Evolutionary conservation across 1,140 invertebrate genomes (phyloP), one percentile per base, ranked within the genome.

Genomic region (Polypedilum vanderplanki): DNA sequence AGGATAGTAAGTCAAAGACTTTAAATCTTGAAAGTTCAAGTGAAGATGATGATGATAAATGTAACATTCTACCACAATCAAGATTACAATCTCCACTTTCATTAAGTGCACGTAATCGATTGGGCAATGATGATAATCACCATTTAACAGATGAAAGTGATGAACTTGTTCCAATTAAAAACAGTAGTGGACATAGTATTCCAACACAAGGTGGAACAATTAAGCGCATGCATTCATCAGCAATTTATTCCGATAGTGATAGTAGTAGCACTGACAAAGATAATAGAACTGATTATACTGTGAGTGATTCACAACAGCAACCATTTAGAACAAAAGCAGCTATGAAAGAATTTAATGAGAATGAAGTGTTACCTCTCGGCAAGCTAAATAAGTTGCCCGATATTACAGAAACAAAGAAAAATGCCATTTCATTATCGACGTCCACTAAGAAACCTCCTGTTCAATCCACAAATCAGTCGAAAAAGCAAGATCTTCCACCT

Each of bases 221-320:
- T 76, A 85, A 84, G 79, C 75, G 75, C 77, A 77, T 17, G 79
- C 76, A 78, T 40, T 86, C 87, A 33, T 84, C 86, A 10, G 87
- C 90, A 75, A 93, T 91, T 77, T 92, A 91, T 80, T 92, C 90
- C 0, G 90, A 92, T 77, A 89, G 88, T 46, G 90, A 92, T 76
- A 84, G 86, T 75, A 86, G 86, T 64, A 77, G 81, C 41, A 80
- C 82, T 40, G 81, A 82, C 22, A 82, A 81, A 74, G 81, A 81
- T 76, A 78, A 83, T 76, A 77, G 46, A 64, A 86, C 86, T 78
- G 84, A 84, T 75, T 87, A 85, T 77, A 86, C 83, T 64, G 84
- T 85, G 0, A 88, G 85, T 78, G 90, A 91, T 80, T 90, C 90
- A 1, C 87, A 90, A 76, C 89, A 89, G 82, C 87, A 82, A 79